phyloP scores from a whole-genome alignment of 2,888 invertebrate species.

The Salticus scenicus region DNA sequence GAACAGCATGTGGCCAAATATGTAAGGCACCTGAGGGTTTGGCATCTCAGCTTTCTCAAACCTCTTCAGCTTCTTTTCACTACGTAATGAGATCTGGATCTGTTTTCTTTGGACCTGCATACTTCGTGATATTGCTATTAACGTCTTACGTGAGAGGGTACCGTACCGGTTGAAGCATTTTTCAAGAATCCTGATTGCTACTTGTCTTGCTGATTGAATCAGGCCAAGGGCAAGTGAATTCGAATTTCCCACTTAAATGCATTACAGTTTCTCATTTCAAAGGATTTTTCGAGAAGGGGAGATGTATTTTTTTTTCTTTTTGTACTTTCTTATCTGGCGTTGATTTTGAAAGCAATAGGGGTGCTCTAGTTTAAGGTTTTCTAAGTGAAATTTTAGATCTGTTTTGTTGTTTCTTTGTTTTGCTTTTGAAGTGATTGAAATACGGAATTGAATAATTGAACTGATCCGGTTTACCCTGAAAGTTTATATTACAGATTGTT shows the following conservation, averaged over 20 bases:
- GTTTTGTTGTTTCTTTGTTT: not conserved
- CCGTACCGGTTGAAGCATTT: constrained; percentile 41
- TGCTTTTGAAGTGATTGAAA: not conserved
- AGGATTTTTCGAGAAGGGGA: constrained; percentile 4
- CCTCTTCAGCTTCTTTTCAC: constrained; percentile 11
- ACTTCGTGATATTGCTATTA: constrained; percentile 60
- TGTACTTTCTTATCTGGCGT: constrained; percentile 1
- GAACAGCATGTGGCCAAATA: not conserved
- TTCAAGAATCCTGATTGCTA: constrained; percentile 41
- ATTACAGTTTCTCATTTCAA: constrained; percentile 48
- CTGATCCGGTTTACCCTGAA: too few relatives aligned
- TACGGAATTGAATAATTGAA: too few relatives aligned
- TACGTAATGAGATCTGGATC: constrained; percentile 42
- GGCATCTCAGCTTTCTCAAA: not conserved
- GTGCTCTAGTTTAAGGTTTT: constrained; percentile 12
- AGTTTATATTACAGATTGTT: too few relatives aligned
- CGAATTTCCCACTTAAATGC: constrained; percentile 41
- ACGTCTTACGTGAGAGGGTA: constrained; percentile 56
- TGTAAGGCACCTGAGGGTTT: not conserved
- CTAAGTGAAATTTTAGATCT: constrained; percentile 1
- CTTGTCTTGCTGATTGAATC: constrained; percentile 50
- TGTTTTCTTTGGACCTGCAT: constrained; percentile 33
- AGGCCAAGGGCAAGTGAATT: constrained; percentile 52
- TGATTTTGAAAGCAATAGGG: constrained; percentile 21
- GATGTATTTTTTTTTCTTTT: constrained; percentile 13